These are phyloP conservation scores for Pantala flavescens DNA, from an alignment of 1,140 invertebrate genomes.

Conservation along the genomic window DNA sequence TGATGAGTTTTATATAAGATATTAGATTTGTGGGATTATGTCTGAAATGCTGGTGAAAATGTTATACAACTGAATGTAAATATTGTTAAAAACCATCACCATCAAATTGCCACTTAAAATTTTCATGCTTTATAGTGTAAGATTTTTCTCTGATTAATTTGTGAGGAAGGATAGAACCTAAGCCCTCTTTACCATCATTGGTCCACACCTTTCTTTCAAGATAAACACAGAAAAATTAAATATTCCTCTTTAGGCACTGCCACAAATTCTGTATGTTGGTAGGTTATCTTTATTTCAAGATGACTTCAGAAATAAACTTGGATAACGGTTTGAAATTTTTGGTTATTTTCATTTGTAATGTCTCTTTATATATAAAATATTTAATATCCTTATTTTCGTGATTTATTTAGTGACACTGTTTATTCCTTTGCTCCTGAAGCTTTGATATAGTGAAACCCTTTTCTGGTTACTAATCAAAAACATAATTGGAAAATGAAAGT, in stretches of 20 bases:
- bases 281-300: not conserved
- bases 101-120: not conserved
- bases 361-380: too few species aligned
- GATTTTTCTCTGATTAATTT: not conserved
- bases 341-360: too few species aligned
- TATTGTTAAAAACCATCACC: not conserved
- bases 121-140: not conserved
- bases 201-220: not conserved
- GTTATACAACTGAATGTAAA: not conserved
- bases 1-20: too few species aligned
- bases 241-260: not conserved
- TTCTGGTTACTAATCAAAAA: too few species aligned
- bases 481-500: too few species aligned
- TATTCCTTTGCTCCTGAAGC: too few species aligned
- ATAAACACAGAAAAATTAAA: not conserved
- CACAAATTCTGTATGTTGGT: not conserved
- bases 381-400: too few species aligned
- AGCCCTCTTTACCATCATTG: not conserved
- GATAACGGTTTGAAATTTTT: too few species aligned
- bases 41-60: too few species aligned
- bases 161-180: not conserved
- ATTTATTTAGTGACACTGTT: too few species aligned
- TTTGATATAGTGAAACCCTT: too few species aligned
- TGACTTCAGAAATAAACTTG: not conserved
- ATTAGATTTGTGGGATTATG: too few species aligned